Evolutionary conservation across 2,797 vertebrate species (phyloP).

Genomic region (Crocodylus rhombifer): DNA sequence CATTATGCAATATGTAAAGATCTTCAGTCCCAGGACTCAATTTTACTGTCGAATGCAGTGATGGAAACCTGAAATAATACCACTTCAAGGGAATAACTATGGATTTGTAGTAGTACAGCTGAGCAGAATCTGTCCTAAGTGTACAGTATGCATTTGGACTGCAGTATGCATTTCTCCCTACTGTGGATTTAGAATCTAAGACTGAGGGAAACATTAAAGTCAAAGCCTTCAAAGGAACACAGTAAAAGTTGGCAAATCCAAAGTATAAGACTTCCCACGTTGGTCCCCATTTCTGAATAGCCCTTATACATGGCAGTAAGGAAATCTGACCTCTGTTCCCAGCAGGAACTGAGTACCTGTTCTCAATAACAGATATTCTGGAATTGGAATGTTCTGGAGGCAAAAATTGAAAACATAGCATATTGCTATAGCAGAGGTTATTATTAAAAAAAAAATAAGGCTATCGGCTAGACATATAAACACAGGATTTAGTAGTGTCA

Average conservation of each 20-base stretch:
- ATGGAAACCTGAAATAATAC: not conserved
- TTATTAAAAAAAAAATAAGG: not conserved
- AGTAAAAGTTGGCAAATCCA: not conserved
- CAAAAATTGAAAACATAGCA: not conserved
- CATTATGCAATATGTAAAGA: not conserved
- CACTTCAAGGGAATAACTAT: not conserved
- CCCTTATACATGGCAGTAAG: too few relatives aligned
- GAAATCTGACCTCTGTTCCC: too few relatives aligned
- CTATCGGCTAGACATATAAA: conserved; percentile 4
- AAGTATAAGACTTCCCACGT: not conserved
- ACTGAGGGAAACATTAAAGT: conserved; percentile 8
- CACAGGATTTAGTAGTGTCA: not conserved
- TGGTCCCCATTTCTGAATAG: too few relatives aligned
- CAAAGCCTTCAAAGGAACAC: conserved; percentile 19
- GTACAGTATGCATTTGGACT: not conserved
- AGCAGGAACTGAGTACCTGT: not conserved
- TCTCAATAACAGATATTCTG: conserved; percentile 7
- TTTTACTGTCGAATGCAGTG: not conserved
- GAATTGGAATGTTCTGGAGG: conserved; percentile 36
- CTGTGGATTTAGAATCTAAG: not conserved
- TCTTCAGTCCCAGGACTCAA: not conserved
- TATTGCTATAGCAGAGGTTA: not conserved
- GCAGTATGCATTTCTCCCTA: not conserved
- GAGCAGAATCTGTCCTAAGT: not conserved
- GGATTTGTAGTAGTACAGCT: not conserved